These are phyloP conservation scores for Achatina immaculata DNA, from an alignment of 1,140 invertebrate species.

Conservation along the genomic window DNA sequence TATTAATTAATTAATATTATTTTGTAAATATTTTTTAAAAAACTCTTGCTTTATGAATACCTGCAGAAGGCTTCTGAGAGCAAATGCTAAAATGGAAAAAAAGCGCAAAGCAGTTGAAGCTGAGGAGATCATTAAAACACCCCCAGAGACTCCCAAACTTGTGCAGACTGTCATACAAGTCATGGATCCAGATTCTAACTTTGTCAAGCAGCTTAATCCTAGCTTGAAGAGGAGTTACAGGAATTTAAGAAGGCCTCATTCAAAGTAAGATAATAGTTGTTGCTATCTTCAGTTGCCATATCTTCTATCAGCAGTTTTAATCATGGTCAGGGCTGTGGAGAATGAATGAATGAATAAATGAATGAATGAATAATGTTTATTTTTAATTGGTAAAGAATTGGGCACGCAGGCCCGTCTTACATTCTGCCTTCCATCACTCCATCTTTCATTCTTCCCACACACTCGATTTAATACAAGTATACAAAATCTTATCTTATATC, in stretches of 20 bases:
- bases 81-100: constrained; percentile 60
- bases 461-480: too few relatives aligned
- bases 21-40: neutral
- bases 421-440: too few relatives aligned
- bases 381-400: too few relatives aligned
- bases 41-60: neutral
- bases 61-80: constrained; percentile 60
- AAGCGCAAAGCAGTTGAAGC: constrained; percentile 52
- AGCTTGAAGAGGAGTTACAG: constrained; percentile 1
- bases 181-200: constrained; percentile 46
- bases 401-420: too few relatives aligned
- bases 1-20: too few relatives aligned
- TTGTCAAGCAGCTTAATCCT: constrained; percentile 44
- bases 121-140: constrained; percentile 63
- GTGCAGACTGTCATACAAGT: constrained; percentile 63
- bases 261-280: neutral
- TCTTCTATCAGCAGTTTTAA: too few relatives aligned
- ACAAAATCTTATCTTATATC: too few relatives aligned
- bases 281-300: too few relatives aligned
- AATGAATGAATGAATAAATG: too few relatives aligned
- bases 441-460: too few relatives aligned
- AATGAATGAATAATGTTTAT: too few relatives aligned
- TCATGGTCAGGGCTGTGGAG: too few relatives aligned
- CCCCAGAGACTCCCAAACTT: constrained; percentile 60
- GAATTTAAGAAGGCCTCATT: constrained; percentile 7